phyloP scores from a whole-genome alignment of 2,797 vertebrate species.

The Ispidina picta region DNA sequence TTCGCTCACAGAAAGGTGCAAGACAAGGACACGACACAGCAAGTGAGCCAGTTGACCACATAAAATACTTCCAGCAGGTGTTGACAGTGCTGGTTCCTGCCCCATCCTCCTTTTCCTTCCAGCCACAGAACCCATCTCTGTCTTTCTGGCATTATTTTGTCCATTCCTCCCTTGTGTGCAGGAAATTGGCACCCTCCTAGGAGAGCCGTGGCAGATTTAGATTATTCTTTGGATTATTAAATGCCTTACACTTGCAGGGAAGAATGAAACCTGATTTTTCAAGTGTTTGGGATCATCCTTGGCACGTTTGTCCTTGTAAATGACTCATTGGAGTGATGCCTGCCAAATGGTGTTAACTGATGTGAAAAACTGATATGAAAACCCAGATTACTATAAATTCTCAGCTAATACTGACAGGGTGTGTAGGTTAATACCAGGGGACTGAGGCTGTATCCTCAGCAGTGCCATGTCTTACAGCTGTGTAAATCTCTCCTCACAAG shows the following conservation, averaged over 20 bases:
- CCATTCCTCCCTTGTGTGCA: constrained; percentile 42
- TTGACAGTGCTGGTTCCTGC: constrained; percentile 36
- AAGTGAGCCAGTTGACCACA: constrained; percentile 17
- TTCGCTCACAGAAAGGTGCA: constrained; percentile 10
- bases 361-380: constrained; percentile 1
- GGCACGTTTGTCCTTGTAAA: constrained; percentile 25
- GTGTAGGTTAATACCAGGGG: background rate
- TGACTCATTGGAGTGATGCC: constrained; percentile 1
- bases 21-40: constrained; percentile 22
- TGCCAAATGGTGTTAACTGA: background rate
- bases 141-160: constrained; percentile 39
- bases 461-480: background rate
- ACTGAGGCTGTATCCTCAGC: background rate
- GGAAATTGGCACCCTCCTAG: constrained; percentile 24
- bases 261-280: background rate
- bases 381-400: background rate
- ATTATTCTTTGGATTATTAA: constrained; percentile 36
- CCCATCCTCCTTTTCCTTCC: constrained; percentile 21
- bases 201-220: constrained; percentile 29
- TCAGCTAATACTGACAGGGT: background rate
- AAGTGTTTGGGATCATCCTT: constrained; percentile 28
- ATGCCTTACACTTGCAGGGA: constrained; percentile 74
- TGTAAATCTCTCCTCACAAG: too few relatives aligned
- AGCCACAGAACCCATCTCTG: background rate
- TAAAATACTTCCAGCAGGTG: background rate